Base-by-base conservation (phyloP, 2,888 invertebrate species). In the Pocota personata region DNA sequence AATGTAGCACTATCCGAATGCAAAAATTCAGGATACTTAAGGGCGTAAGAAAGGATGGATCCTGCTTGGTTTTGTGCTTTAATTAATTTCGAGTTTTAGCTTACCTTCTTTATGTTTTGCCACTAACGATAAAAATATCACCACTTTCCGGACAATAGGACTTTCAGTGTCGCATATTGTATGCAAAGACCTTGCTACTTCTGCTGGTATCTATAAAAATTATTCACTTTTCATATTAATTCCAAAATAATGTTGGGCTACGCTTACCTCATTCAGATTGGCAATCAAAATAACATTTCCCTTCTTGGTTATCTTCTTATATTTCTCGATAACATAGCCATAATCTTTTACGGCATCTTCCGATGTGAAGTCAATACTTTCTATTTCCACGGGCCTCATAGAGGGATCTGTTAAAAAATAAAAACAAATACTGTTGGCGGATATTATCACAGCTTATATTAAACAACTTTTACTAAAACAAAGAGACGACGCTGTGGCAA, bases 151-250 rank as follows among this genome's bases (percentile, higher is more conserved):
- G 0, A 92, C 91, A 19, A 93, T 89, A 8, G 95, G 94, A 72
- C 90, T 93, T 52, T 92, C 86, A 30, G 93, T 93, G 88, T 95
- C 95, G 87, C 94, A 95, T 87, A 95, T 93, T 73, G 92, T 90
- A 88, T 95, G 95, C 87, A 95, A 93, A 2, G 93, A 94, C 88
- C 92, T 92, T 1, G 92, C 92, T 2, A 90, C 88, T 60, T 88
- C 79, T 0, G 89, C 87, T 1, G 92, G 89, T 60, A 92, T 90
- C 92, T 92, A 37, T 21, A 55, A 16, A 24, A 1, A 48, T 48
- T 10, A 8, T 14, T 14, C 7, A 7, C 2, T 35, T 35, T 12
- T 10, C 35, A 40, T 4, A 37, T 3, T n/a, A n/a, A 37, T 2
- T 37, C 5, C 40, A 40, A n/a, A 14, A 6, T 40, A 40, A 1